Evolutionary conservation across 2,888 invertebrate species (phyloP).

Genomic region (Drosophila robusta): DNA sequence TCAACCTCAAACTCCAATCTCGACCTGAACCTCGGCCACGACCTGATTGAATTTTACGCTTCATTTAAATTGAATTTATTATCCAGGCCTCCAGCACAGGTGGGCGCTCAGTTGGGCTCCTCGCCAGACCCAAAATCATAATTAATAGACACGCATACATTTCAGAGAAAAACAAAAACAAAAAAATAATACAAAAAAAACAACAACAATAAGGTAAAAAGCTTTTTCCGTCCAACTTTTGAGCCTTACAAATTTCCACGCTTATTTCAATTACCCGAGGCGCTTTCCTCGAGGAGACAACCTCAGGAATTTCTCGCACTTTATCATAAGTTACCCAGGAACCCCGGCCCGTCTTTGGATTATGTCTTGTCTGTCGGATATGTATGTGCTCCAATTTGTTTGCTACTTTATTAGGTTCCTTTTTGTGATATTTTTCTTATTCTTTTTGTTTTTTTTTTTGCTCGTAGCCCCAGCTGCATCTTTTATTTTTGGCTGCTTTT

Average conservation of each 20-base stretch:
- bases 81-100: constrained; percentile 53
- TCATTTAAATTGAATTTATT: constrained; percentile 82
- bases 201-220: constrained; percentile 40
- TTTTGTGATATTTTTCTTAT: not conserved
- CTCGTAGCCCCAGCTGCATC: constrained; percentile 47
- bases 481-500: constrained; percentile 20
- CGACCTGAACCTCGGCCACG: constrained; percentile 43
- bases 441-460: constrained; percentile 1
- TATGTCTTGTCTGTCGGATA: constrained; percentile 60
- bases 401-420: constrained; percentile 68
- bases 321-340: constrained; percentile 59
- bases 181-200: not conserved
- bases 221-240: constrained; percentile 48
- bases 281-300: constrained; percentile 45
- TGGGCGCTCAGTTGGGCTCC: constrained; percentile 47
- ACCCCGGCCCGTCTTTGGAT: constrained; percentile 52
- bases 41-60: constrained; percentile 82
- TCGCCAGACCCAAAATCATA: constrained; percentile 63
- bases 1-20: constrained; percentile 24
- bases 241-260: constrained; percentile 73
- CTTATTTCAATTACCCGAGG: constrained; percentile 75
- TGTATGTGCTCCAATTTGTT: constrained; percentile 79
- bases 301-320: constrained; percentile 72
- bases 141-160: constrained; percentile 74
- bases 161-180: constrained; percentile 16